phyloP scores from a whole-genome alignment of 2,888 invertebrate genomes.

The Mythimna albipuncta region DNA sequence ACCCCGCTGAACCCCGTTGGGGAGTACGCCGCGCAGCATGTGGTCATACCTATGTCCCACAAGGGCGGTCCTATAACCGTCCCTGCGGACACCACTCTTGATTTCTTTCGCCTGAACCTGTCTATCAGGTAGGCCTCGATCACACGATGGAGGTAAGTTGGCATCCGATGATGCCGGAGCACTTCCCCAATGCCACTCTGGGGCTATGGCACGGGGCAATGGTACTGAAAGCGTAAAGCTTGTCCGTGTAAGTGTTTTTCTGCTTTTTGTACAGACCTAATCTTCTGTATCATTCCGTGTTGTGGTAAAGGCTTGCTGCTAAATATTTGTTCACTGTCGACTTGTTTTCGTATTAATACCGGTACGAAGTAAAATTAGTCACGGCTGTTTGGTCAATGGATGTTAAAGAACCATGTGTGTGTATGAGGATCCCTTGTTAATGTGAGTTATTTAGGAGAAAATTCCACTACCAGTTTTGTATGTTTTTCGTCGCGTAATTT shows the following conservation, averaged over 20 bases:
- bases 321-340: constrained; percentile 58
- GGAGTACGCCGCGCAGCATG: too few relatives aligned
- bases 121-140: too few relatives aligned
- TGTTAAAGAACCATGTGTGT: constrained; percentile 8
- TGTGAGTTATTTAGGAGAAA: constrained; percentile 15
- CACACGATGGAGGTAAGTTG: too few relatives aligned
- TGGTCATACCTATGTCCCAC: too few relatives aligned
- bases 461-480: not conserved
- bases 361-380: constrained; percentile 49
- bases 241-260: not conserved
- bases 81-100: too few relatives aligned
- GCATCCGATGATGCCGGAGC: too few relatives aligned
- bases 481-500: not conserved
- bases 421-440: constrained; percentile 1
- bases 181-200: too few relatives aligned
- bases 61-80: too few relatives aligned
- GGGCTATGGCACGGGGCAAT: too few relatives aligned
- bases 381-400: constrained; percentile 24
- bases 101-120: too few relatives aligned
- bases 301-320: constrained; percentile 39
- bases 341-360: constrained; percentile 60
- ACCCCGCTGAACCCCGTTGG: too few relatives aligned
- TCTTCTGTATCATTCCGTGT: constrained; percentile 18
- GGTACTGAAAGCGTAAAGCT: too few relatives aligned
- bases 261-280: not conserved